phyloP scores from a whole-genome alignment of 2,797 vertebrate species.

The Gymnocypris eckloni region DNA sequence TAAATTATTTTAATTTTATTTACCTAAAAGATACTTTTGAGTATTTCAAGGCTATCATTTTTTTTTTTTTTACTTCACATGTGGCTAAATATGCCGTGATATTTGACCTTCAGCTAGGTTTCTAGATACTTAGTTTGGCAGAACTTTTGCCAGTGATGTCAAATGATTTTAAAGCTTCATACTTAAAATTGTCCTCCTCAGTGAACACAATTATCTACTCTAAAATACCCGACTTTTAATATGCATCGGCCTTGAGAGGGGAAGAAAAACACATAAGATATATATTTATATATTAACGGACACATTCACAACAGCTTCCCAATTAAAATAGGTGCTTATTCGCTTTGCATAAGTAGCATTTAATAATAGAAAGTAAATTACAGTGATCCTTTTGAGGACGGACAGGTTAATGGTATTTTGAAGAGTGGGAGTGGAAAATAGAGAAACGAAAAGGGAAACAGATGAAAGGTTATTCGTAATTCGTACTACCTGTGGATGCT shows the following conservation, averaged over 20 bases:
- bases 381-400: constrained; percentile 86
- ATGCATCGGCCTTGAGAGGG: constrained; percentile 80
- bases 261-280: constrained; percentile 57
- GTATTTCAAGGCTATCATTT: constrained; percentile 8
- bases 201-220: constrained; percentile 90
- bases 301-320: constrained; percentile 74
- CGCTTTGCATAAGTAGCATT: constrained; percentile 84
- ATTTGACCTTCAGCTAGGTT: constrained; percentile 54
- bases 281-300: constrained; percentile 46
- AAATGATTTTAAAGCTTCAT: constrained; percentile 81
- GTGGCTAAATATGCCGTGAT: constrained; percentile 12
- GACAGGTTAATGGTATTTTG: constrained; percentile 92
- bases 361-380: constrained; percentile 96
- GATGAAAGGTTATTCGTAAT: constrained; percentile 47
- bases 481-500: constrained; percentile 31
- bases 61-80: background rate
- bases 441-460: constrained; percentile 42
- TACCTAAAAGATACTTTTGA: constrained; percentile 10
- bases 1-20: constrained; percentile 3
- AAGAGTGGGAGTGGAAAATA: constrained; percentile 81
- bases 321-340: constrained; percentile 75
- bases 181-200: constrained; percentile 80
- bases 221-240: constrained; percentile 83
- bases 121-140: constrained; percentile 64
- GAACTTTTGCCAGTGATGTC: constrained; percentile 75